These are phyloP conservation scores for Eilema sororculum DNA, from an alignment of 2,888 invertebrate genomes.

Conservation along the genomic window DNA sequence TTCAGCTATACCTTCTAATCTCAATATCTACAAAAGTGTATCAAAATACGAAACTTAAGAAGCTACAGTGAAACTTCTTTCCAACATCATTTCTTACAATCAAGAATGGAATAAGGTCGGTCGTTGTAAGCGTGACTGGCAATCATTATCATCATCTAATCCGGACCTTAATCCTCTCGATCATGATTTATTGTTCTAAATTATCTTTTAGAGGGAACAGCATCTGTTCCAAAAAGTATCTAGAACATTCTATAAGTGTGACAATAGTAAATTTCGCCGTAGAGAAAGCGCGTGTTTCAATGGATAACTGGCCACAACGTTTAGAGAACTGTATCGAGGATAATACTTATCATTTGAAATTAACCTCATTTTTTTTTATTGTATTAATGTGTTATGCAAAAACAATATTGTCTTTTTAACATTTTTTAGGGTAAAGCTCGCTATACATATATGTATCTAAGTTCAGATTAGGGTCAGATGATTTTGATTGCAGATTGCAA, in stretches of 20 bases:
- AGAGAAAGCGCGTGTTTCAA: background rate
- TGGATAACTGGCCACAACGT: background rate
- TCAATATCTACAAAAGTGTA: background rate
- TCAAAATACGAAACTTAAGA: conserved; percentile 3
- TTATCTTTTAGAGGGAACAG: background rate
- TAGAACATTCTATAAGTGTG: background rate
- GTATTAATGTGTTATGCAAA: background rate
- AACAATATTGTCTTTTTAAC: background rate
- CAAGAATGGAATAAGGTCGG: background rate
- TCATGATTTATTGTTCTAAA: background rate
- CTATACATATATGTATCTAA: no score
- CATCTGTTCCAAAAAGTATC: background rate
- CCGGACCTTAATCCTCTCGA: background rate
- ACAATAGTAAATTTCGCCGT: background rate
- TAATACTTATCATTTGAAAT: background rate
- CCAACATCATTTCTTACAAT: background rate
- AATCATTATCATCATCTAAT: background rate
- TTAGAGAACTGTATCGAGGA: background rate
- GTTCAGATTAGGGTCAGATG: no score
- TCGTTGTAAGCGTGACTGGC: background rate
- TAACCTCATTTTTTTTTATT: no score
- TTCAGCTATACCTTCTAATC: no score
- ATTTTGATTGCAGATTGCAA: no score
- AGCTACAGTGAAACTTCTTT: background rate
- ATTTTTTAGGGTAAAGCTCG: no score